These are phyloP conservation scores for Australoheros scitulus DNA, from an alignment of 2,113 vertebrate species.

Conservation along the genomic window DNA sequence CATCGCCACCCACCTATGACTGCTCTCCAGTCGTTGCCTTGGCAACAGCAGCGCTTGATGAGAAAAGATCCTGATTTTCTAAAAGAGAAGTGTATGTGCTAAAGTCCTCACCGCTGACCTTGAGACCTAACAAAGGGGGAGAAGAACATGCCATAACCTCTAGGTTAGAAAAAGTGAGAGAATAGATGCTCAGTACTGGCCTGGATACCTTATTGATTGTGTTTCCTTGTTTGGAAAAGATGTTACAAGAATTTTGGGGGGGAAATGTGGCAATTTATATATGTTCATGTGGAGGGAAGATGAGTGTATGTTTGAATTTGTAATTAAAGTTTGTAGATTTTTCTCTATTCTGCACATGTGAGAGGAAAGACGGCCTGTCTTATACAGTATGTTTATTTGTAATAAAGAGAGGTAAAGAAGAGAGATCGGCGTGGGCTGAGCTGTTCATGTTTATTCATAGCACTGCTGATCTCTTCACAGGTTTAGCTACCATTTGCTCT, in stretches of 20 bases:
- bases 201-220: neutral
- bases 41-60: conserved; percentile 72
- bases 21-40: conserved; percentile 69
- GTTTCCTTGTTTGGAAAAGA: neutral
- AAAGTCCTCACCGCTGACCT: conserved; percentile 48
- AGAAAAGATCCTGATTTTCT: conserved; percentile 53
- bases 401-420: conserved; percentile 48
- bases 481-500: conserved; percentile 54
- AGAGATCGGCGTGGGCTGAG: conserved; percentile 56
- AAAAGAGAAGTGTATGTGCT: conserved; percentile 28
- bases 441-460: conserved; percentile 74
- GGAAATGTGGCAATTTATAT: neutral
- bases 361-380: neutral
- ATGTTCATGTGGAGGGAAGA: neutral
- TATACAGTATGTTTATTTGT: conserved; percentile 26
- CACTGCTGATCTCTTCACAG: conserved; percentile 59
- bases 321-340: neutral
- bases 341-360: neutral
- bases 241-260: neutral
- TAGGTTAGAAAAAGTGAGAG: conserved; percentile 12
- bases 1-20: conserved; percentile 69
- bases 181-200: neutral
- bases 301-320: neutral
- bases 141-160: conserved; percentile 19
- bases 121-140: conserved; percentile 36